Evolutionary conservation across 2,888 invertebrate genomes (phyloP).

Genomic region (Tyria jacobaeae): DNA sequence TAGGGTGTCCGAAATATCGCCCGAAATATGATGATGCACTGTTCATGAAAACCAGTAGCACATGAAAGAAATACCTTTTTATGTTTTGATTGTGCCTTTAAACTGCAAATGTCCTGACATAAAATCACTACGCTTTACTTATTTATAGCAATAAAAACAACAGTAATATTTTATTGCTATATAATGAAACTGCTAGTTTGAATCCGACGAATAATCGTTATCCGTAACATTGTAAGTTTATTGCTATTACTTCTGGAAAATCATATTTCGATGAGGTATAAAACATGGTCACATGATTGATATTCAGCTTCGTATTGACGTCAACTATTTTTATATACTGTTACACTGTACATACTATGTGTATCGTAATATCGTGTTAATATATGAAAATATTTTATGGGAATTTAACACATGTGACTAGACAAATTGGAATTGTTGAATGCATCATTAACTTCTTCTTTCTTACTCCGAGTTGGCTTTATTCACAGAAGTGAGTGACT

Average conservation of each 20-base stretch:
- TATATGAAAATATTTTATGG: not conserved
- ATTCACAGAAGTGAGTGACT: too few relatives aligned
- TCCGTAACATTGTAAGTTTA: constrained; percentile 9
- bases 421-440: too few relatives aligned
- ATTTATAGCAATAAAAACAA: not conserved
- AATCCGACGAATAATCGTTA: constrained; percentile 12
- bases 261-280: constrained; percentile 12
- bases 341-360: not conserved
- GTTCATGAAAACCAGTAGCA: too few relatives aligned
- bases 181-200: not conserved
- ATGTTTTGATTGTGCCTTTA: not conserved
- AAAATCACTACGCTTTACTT: too few relatives aligned
- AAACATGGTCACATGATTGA: constrained; percentile 13
- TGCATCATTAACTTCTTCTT: too few relatives aligned
- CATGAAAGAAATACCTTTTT: not conserved
- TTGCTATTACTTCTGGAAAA: constrained; percentile 14
- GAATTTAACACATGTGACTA: not conserved
- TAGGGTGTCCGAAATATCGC: too few relatives aligned
- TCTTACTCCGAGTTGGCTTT: too few relatives aligned
- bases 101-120: not conserved
- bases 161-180: not conserved
- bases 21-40: too few relatives aligned
- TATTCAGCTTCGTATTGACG: constrained; percentile 6
- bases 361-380: not conserved
- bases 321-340: not conserved